Base-by-base conservation (phyloP, 2,888 invertebrate genomes). In the Drosophila gaucha region DNA sequence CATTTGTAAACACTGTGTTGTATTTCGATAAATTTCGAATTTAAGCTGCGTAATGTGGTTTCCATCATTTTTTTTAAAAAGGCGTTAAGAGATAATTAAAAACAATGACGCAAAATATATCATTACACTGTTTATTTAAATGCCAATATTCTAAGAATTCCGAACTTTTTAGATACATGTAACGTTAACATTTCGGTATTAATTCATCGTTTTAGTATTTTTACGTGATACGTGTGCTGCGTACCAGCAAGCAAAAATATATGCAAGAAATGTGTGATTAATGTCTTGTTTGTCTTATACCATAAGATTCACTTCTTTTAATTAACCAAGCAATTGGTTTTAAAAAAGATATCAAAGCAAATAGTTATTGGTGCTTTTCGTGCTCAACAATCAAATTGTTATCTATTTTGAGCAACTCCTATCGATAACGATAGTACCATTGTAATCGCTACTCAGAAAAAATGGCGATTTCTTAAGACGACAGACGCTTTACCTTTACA, bases 401-500 rank as follows among this genome's bases (percentile, higher is more conserved):
- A 65, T 73, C 65, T 28, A 44, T 20, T 30, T 52, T 43, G 9
- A 33, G 16, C 8, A 16, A 16, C 6, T 2, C 1, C 1, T 65
- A 73, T 73, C 73, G 73, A 75, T 70, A 51, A 18, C 35, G 24
- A 35, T 30, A 43, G 28, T 12, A 9, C n/a, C 14, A 35, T 22
- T 43, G 43, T 30, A 46, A 73, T 73, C 73, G 76, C 76, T 76
- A 76, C 73, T 74, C 76, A 67, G 72, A 56, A 63, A 80, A 79
- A 86, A 84, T 80, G 86, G 80, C 80, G 84, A 74, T 72, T 82
- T 67, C 56, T 63, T 82, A 43, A 60, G 22, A 57, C 47, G 50
- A 33, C 83, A 65, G 64, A 74, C 85, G 80, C 86, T 86, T 76
- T 60, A 57, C 65, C 73, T 75, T 82, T 83, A 83, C 82, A 85